These are phyloP conservation scores for Cinclus cinclus DNA, from an alignment of 2,113 vertebrate species.

Conservation along the genomic window DNA sequence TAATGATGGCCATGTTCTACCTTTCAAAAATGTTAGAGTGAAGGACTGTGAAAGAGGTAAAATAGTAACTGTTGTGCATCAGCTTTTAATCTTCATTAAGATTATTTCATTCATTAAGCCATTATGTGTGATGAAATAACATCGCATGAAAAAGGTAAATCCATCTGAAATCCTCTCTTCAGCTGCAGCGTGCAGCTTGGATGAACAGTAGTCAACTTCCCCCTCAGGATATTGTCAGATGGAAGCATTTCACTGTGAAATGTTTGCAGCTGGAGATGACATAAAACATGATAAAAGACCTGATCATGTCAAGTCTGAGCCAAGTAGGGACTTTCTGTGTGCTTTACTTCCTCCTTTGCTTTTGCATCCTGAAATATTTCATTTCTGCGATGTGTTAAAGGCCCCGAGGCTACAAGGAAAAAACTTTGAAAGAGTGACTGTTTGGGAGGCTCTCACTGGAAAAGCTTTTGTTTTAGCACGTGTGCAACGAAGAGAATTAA, in stretches of 20 bases:
- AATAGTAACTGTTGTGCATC: not conserved
- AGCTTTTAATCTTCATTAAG: not conserved
- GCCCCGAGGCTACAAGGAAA: not conserved
- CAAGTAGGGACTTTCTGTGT: conserved; percentile 11
- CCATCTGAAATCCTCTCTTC: conserved; percentile 13
- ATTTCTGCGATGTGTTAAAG: not conserved
- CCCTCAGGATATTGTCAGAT: conserved; percentile 31
- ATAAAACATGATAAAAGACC: conserved; percentile 41
- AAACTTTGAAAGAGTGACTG: not conserved
- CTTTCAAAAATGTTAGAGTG: not conserved
- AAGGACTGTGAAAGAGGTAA: not conserved
- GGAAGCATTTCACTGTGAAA: conserved; percentile 47
- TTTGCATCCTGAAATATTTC: not conserved
- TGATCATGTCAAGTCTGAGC: conserved; percentile 3
- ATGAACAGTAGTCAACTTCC: conserved; percentile 31
- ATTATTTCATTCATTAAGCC: not conserved
- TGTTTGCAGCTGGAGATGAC: conserved; percentile 57
- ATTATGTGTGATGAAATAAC: not conserved
- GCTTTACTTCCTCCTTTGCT: not conserved
- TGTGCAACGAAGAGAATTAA: conserved; percentile 13
- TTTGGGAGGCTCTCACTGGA: not conserved
- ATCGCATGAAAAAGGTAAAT: not conserved
- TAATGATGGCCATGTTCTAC: not conserved
- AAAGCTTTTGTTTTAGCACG: not conserved
- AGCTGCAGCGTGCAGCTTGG: not conserved